phyloP scores from a whole-genome alignment of 2,888 invertebrate species.

The Thecocarcelia acutangulata region DNA sequence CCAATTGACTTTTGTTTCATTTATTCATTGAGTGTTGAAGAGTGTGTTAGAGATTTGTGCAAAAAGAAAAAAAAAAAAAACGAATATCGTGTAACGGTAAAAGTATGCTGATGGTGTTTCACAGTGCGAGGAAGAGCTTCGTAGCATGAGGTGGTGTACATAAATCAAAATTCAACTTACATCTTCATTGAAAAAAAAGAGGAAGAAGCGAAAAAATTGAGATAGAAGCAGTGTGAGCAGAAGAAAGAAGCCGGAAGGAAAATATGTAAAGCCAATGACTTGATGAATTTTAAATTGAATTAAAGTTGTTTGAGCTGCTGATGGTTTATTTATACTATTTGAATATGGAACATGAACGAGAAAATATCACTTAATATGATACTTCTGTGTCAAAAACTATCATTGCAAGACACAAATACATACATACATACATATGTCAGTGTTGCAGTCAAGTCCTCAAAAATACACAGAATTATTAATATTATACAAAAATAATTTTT shows the following conservation, averaged over 20 bases:
- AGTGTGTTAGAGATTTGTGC: background rate
- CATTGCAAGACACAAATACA: too few species aligned
- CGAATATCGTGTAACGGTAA: too few species aligned
- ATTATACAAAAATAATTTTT: too few species aligned
- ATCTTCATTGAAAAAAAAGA: background rate
- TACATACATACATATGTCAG: too few species aligned
- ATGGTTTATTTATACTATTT: too few species aligned
- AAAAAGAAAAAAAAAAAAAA: background rate
- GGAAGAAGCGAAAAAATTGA: background rate
- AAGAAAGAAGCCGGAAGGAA: background rate
- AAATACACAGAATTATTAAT: too few species aligned
- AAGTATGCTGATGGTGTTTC: background rate
- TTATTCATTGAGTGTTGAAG: background rate
- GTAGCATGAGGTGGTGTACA: background rate
- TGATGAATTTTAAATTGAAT: constrained; percentile 38
- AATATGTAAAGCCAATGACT: constrained; percentile 2
- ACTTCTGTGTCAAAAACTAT: background rate
- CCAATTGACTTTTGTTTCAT: constrained; percentile 1
- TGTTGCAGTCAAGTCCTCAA: too few species aligned
- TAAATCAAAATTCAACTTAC: constrained; percentile 47
- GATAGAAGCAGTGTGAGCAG: background rate
- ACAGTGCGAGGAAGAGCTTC: background rate
- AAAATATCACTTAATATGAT: constrained; percentile 1
- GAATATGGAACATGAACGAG: background rate
- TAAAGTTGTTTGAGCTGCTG: background rate